Evolutionary conservation across 1,140 invertebrate species (phyloP), one percentile per base, ranked within the genome.

Genomic region (Drosophila leontia): DNA sequence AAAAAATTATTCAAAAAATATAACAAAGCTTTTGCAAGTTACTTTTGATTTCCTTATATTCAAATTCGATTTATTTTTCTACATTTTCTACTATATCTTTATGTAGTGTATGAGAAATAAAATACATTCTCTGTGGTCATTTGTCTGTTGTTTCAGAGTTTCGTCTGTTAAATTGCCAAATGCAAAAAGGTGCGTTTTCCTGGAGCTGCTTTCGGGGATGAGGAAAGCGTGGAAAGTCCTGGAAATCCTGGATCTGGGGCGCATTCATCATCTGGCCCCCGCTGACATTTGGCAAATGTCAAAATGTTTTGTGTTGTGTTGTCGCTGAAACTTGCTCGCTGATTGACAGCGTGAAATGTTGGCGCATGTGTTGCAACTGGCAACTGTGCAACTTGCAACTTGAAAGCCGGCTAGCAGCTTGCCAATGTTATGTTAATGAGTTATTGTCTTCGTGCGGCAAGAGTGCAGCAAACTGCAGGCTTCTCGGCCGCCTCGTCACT

Each of bases 391-490:
- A 53, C 48, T 82, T 79, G 69, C 81, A 37, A 56, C 29, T 37
- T 39, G 42, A 48, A 42, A 42, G 39, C 57, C 62, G 44, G 62
- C 59, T 13, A 51, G 61, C 35, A 47, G 64, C 62, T 76, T 58
- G 32, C 37, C 34, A 85, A 69, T 86, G 82, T 86, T 87, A 87
- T 86, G 82, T 86, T 86, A 87, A 86, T 87, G 82, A 82, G 83
- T 87, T 86, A 86, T 82, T 71, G 82, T 60, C 57, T 58, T 29
- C 26, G 34, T 44, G 64, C 26, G 48, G 39, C 75, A 57, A 17
- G 65, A 80, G 45, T 84, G 81, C 77, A 85, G 53, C 51, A 47
- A 71, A 19, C 9, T 72, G 70, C 70, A 72, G 19, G 15, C 3
- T 3, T 3, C 29, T 12, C 11, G 3, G 34, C 42, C 37, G 34